phyloP scores from a whole-genome alignment of 2,797 vertebrate species.

The Onychomys torridus region DNA sequence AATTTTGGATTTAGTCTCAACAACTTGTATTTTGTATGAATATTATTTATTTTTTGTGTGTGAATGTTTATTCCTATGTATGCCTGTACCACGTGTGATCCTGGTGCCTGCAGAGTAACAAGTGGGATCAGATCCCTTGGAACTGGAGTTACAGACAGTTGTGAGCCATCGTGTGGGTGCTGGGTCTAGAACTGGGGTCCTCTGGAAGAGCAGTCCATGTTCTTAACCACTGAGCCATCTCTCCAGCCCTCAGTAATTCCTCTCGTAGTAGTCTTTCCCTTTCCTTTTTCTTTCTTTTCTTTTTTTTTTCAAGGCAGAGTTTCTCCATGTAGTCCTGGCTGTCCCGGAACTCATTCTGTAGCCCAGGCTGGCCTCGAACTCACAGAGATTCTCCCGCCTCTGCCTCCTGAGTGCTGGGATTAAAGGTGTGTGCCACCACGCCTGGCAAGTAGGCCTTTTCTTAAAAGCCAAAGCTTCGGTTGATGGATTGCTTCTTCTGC shows the following conservation, averaged over 20 bases:
- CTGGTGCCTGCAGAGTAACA: background rate
- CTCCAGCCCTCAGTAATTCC: background rate
- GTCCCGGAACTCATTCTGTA: background rate
- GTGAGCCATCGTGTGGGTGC: background rate
- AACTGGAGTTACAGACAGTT: background rate
- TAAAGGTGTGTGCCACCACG: too few species aligned
- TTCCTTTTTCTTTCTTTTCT: background rate
- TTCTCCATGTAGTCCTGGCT: background rate
- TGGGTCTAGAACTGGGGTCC: background rate
- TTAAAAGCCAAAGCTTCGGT: background rate
- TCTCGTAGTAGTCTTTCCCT: background rate
- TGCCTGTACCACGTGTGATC: background rate
- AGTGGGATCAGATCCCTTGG: background rate
- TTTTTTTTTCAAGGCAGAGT: background rate
- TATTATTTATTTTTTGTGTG: background rate
- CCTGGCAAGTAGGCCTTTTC: background rate
- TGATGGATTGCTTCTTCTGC: background rate
- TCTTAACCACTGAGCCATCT: background rate
- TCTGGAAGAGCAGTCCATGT: background rate
- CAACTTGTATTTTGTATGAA: background rate
- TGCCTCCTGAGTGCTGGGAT: too few species aligned
- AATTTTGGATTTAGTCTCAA: slow-evolving; percentile 24
- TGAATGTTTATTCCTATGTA: too few species aligned
- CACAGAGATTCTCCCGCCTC: too few species aligned
- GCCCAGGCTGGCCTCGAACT: background rate